A percentile compares a stretch with the other conserved stretches of the same genome.
Evolutionary conservation across 2,888 invertebrate species (phyloP).

Genomic region (Caenorhabditis parvicauda): DNA sequence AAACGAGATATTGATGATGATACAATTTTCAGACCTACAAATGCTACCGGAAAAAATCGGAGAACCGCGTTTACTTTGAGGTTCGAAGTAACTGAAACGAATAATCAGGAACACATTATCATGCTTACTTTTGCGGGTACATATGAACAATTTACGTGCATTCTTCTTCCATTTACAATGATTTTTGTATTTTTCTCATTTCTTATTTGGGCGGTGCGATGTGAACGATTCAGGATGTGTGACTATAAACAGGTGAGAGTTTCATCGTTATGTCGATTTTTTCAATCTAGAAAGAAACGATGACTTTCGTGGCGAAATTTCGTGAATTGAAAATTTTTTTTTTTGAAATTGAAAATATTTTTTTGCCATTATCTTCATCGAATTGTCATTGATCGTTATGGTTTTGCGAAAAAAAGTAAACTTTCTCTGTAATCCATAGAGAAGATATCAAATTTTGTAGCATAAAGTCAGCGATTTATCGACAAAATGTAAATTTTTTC

Average conservation of each 20-base stretch:
- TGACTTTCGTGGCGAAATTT: no score
- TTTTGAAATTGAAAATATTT: background rate
- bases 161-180: background rate
- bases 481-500: no score
- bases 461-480: no score
- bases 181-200: background rate
- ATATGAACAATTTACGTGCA: background rate
- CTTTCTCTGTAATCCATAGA: no score
- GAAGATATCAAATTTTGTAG: no score
- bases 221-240: background rate
- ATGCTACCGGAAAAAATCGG: conserved; percentile 32
- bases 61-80: conserved; percentile 38
- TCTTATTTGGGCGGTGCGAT: background rate
- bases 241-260: no score
- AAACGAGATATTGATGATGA: background rate
- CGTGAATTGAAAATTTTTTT: no score
- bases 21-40: conserved; percentile 36
- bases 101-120: background rate
- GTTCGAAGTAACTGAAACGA: conserved; percentile 29
- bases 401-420: no score
- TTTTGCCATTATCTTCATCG: no score
- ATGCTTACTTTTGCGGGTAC: background rate
- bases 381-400: no score
- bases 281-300: no score
- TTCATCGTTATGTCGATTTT: no score